Conservation (phyloP, 2,797 vertebrate species). For the Molossus molossus region DNA sequence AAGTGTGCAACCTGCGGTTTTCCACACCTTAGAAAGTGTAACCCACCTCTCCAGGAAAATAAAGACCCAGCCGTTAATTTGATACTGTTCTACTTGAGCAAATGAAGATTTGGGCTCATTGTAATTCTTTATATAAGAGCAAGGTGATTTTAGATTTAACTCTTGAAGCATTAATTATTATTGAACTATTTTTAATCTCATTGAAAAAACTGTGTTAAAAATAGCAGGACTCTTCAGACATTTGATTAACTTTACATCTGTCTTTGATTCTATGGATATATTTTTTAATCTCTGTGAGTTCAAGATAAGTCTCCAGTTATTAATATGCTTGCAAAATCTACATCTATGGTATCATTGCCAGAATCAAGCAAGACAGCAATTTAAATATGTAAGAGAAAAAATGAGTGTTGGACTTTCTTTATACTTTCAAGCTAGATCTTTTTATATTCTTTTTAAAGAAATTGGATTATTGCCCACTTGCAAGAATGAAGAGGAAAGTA, state of each 20-base stretch:
- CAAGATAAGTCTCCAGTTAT: constrained; percentile 79
- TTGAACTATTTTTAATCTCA: constrained; percentile 73
- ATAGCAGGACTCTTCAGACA: constrained; percentile 63
- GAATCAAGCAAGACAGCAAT: constrained; percentile 67
- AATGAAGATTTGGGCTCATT: neutral
- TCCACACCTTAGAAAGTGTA: neutral
- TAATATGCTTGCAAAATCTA: constrained; percentile 77
- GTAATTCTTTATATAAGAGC: constrained; percentile 34
- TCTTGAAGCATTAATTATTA: constrained; percentile 74
- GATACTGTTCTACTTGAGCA: neutral
- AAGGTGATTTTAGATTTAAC: constrained; percentile 56
- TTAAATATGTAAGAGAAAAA: constrained; percentile 73
- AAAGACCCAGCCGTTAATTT: neutral
- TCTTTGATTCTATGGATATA: constrained; percentile 68
- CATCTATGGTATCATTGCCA: constrained; percentile 70
- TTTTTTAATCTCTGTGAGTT: constrained; percentile 76
- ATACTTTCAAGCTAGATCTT: constrained; percentile 61
- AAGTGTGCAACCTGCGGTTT: neutral
- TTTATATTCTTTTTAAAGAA: constrained; percentile 72
- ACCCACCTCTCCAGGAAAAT: neutral
- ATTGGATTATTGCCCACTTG: constrained; percentile 65
- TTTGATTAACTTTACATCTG: constrained; percentile 81
- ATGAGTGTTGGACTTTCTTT: constrained; percentile 61
- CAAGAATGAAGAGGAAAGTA: constrained; percentile 70
- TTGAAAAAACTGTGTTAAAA: constrained; percentile 69